Percentiles rank a stretch among this genome's conserved stretches.
These are phyloP conservation scores for Sicus ferrugineus DNA, from an alignment of 2,888 invertebrate species.

Conservation along the genomic window DNA sequence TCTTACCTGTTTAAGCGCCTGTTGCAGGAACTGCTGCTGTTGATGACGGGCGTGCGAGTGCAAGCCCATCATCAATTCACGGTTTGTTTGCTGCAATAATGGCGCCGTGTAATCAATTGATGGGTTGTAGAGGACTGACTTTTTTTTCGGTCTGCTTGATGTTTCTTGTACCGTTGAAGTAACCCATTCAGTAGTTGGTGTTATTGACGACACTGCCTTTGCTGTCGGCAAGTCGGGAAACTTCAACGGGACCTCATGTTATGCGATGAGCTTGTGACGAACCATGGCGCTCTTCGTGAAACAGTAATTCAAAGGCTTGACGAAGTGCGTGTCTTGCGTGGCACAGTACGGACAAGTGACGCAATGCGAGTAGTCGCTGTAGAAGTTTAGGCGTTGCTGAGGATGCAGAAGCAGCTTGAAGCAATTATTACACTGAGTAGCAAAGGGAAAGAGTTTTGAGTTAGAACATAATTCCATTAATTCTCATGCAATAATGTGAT, in stretches of 20 bases:
- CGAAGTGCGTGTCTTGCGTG: constrained; percentile 91
- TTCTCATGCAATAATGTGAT: background rate
- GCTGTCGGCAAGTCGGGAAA: constrained; percentile 55
- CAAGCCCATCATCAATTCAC: constrained; percentile 57
- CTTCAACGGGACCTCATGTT: constrained; percentile 81
- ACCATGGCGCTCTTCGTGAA: constrained; percentile 78
- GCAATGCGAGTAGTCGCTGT: constrained; percentile 93
- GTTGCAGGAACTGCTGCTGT: constrained; percentile 42
- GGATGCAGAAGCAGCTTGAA: constrained; percentile 87
- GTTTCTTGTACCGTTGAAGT: constrained; percentile 46
- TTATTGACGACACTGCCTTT: constrained; percentile 47
- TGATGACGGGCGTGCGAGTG: constrained; percentile 58
- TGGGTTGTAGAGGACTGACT: constrained; percentile 54
- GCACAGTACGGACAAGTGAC: constrained; percentile 92
- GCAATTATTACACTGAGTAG: constrained; percentile 96
- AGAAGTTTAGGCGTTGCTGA: constrained; percentile 86
- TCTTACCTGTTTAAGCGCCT: constrained; percentile 39
- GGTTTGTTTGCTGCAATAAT: constrained; percentile 60
- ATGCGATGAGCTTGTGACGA: constrained; percentile 83
- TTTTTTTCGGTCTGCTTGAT: constrained; percentile 48
- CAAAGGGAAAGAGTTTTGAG: too few relatives aligned
- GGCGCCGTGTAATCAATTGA: constrained; percentile 61
- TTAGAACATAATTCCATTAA: background rate
- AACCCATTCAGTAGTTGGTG: constrained; percentile 48
- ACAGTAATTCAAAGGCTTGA: constrained; percentile 86